Base-by-base conservation (phyloP, 1,140 invertebrate species). In the Hetaerina americana region DNA sequence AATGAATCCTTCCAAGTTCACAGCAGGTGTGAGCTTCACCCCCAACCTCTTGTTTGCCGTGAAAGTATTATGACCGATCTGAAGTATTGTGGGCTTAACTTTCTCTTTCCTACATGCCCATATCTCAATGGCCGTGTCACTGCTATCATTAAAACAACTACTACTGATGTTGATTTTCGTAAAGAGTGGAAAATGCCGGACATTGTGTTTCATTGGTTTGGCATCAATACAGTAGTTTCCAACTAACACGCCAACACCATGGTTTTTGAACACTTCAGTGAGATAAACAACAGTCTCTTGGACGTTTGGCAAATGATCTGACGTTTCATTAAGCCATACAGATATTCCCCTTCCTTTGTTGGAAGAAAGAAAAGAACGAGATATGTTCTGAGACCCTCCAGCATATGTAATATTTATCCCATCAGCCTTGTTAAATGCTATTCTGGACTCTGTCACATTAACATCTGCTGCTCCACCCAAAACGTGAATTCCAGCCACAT, bases 351-450 rank as follows among this genome's bases (percentile, higher is more conserved):
- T 89, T 6, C 92, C 90, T 40, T 85, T 83, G 80, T 97, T 97
- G 0, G 87, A 96, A 73, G 85, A 90, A 66, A 94, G 79, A 18
- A 86, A 89, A 27, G 89, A 91, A 76, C 88, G 83, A 12, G 95
- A 96, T 40, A 98, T 85, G 77, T 98, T 95, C 70, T 92, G 85
- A 73, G 89, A 90, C 2, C 96, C 96, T 0, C 96, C 95, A 0
- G 92, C 90, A 72, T 94, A 93, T 0, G 95, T 96, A 3, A 98
- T 90, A 76, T 97, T 96, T 5, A 94, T 83, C 1, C 92, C 92
- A 75, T 97, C 96, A 25, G 95, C 97, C 77, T 90, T 87, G 80
- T 99, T 99, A 75, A 94, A 91, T 0, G 87, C 89, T 49, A 99
- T 92, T 76, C 90, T 86, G 73, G 92, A 94, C 74, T 90, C 88